These are phyloP conservation scores for Paracentrotus lividus DNA, from an alignment of 53 echinoderm and acorn worm species.

Conservation along the genomic window DNA sequence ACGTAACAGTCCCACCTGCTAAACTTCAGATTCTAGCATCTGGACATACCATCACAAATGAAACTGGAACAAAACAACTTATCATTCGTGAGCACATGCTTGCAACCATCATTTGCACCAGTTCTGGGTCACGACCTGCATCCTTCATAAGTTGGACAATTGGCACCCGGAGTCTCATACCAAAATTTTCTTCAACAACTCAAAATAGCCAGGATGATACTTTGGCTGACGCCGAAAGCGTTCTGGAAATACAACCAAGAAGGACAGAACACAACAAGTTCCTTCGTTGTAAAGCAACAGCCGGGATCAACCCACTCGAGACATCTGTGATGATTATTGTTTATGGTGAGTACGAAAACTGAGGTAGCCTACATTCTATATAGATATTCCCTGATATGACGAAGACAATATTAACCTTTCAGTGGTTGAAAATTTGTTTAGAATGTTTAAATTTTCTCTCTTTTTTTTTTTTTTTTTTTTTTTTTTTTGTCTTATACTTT, in stretches of 20 bases:
- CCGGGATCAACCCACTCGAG: background rate
- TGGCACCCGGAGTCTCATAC: background rate
- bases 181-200: background rate
- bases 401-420: too few relatives aligned
- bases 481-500: too few relatives aligned
- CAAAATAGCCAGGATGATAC: background rate
- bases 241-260: background rate
- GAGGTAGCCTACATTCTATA: too few relatives aligned
- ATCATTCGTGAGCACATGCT: background rate
- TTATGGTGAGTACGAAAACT: background rate
- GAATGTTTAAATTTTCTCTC: too few relatives aligned
- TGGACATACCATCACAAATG: background rate
- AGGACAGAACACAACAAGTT: background rate
- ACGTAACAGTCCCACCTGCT: too few relatives aligned
- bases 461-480: too few relatives aligned
- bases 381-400: too few relatives aligned
- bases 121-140: background rate
- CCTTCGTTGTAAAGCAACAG: background rate
- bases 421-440: too few relatives aligned
- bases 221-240: background rate
- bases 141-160: background rate
- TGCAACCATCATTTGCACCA: background rate
- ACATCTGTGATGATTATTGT: background rate
- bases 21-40: background rate
- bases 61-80: background rate